Evolutionary conservation across 1,140 invertebrate species (phyloP).

Genomic region (Papilio polyxenes): DNA sequence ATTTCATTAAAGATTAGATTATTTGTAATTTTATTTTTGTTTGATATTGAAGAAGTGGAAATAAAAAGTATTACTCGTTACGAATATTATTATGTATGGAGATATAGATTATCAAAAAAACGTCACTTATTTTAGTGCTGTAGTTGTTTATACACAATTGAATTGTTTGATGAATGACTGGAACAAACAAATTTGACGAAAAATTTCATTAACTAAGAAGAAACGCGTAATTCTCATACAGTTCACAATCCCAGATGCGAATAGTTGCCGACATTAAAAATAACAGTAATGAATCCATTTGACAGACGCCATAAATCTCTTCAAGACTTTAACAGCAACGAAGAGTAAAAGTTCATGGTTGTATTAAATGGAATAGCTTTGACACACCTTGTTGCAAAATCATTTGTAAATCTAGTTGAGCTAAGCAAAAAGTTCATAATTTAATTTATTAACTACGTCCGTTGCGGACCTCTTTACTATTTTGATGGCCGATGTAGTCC

Average conservation of each 20-base stretch:
- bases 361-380: constrained; percentile 23
- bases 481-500: too few species aligned
- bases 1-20: background rate
- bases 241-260: background rate
- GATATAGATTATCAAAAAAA: too few species aligned
- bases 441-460: background rate
- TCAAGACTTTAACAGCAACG: background rate
- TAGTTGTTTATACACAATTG: too few species aligned
- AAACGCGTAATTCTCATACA: background rate
- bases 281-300: background rate
- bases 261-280: constrained; percentile 1
- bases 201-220: background rate
- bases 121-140: too few species aligned
- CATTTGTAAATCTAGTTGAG: background rate
- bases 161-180: too few species aligned
- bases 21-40: background rate
- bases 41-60: too few species aligned
- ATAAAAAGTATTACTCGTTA: background rate
- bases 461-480: background rate
- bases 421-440: background rate
- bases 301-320: constrained; percentile 12
- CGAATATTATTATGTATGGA: too few species aligned
- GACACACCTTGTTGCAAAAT: constrained; percentile 15
- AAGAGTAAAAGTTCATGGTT: constrained; percentile 21
- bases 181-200: too few species aligned